Evolutionary conservation across 2,888 invertebrate species (phyloP).

Genomic region (Strigamia transsilvanica): DNA sequence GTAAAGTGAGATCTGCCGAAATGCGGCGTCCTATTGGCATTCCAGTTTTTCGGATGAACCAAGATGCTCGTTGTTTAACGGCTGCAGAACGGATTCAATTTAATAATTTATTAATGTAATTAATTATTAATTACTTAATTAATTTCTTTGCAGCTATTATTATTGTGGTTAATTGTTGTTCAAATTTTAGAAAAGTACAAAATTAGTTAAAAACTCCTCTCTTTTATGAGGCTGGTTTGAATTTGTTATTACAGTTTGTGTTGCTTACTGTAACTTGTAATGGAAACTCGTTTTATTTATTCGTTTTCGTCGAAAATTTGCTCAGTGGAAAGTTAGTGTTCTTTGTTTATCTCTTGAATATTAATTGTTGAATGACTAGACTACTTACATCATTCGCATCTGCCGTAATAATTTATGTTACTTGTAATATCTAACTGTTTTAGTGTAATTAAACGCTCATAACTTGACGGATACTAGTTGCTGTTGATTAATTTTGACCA

Average conservation of each 20-base stretch:
- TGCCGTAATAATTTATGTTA: not conserved
- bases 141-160: not conserved
- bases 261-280: slow-evolving; percentile 26
- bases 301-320: slow-evolving; percentile 21
- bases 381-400: slow-evolving; percentile 16
- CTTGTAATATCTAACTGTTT: not conserved
- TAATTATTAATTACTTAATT: not conserved
- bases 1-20: slow-evolving; percentile 11
- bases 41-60: slow-evolving; percentile 58
- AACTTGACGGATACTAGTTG: not conserved
- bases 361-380: not conserved
- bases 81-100: slow-evolving; percentile 56
- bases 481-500: not conserved
- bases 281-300: slow-evolving; percentile 18
- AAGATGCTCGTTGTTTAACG: slow-evolving; percentile 58
- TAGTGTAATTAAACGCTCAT: slow-evolving; percentile 13
- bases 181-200: slow-evolving; percentile 26
- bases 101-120: slow-evolving; percentile 54
- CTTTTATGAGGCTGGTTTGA: slow-evolving; percentile 23
- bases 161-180: slow-evolving; percentile 15
- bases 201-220: not conserved
- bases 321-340: not conserved
- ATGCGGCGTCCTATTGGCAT: slow-evolving; percentile 53
- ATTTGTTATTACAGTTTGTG: slow-evolving; percentile 30
- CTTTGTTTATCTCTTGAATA: not conserved